These are phyloP conservation scores for Corydoras sp. DNA, from an alignment of 2,113 vertebrate species.

Conservation along the genomic window DNA sequence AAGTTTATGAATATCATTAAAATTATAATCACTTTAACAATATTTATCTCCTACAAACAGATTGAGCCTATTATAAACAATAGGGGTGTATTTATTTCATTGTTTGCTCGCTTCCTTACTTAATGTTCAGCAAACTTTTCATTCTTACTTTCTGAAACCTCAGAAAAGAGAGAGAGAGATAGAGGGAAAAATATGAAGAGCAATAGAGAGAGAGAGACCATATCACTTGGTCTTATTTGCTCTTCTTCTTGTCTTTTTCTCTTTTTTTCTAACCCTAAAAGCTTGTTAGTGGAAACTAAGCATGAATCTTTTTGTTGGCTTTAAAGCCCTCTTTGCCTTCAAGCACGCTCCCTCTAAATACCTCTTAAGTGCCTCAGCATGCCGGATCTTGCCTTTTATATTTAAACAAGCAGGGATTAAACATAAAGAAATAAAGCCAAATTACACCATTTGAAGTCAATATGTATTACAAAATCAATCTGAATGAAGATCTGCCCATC, in stretches of 20 bases:
- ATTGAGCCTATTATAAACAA: no score
- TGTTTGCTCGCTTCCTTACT: no score
- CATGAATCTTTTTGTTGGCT: not conserved
- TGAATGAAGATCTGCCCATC: slow-evolving; percentile 99
- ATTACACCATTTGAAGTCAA: slow-evolving; percentile 99
- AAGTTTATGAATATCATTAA: no score
- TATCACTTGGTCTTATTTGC: not conserved
- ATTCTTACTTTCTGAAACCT: no score
- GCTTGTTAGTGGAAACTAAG: not conserved
- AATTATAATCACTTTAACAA: no score
- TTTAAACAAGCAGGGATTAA: slow-evolving; percentile 86
- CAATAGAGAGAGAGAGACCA: not conserved
- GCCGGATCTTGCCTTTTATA: slow-evolving; percentile 56
- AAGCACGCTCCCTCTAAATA: not conserved
- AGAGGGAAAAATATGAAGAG: no score
- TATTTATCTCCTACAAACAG: no score
- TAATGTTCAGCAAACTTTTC: no score
- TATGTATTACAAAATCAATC: slow-evolving; percentile 99
- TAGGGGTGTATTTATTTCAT: no score
- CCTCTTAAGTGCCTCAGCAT: not conserved
- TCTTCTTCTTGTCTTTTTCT: not conserved
- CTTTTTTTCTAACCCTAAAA: not conserved
- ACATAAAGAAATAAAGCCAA: slow-evolving; percentile 94
- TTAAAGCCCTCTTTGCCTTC: not conserved
- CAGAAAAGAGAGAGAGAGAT: no score